These are phyloP conservation scores for Odontophorus gujanensis DNA, from an alignment of 2,113 vertebrate species.

Conservation along the genomic window DNA sequence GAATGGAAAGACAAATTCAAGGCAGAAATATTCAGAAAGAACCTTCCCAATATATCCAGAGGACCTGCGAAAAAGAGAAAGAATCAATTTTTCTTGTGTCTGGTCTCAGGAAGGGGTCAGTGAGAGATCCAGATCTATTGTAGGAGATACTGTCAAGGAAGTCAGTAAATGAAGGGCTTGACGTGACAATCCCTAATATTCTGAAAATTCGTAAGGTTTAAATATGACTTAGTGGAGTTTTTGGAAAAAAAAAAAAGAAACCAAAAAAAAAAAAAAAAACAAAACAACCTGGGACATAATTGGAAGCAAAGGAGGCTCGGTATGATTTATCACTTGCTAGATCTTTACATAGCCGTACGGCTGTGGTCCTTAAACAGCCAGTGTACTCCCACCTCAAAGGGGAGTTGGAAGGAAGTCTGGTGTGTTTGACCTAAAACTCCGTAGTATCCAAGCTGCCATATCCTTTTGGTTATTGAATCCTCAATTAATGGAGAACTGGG, in stretches of 20 bases:
- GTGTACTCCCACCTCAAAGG: background rate
- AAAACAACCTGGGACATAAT: background rate
- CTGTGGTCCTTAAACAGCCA: background rate
- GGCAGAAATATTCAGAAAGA: background rate
- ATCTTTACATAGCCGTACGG: background rate
- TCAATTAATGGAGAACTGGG: background rate
- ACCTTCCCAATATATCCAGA: background rate
- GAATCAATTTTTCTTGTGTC: background rate
- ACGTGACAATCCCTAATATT: background rate
- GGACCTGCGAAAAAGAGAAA: background rate
- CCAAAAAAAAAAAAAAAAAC: background rate
- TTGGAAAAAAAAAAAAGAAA: background rate
- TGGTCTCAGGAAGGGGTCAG: background rate
- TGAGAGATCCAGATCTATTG: background rate
- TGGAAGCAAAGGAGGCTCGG: background rate
- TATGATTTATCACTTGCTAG: background rate
- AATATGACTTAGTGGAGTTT: background rate
- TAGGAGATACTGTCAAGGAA: background rate
- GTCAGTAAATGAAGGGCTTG: background rate
- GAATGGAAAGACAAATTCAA: background rate
- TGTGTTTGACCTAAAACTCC: background rate
- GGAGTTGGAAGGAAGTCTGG: background rate
- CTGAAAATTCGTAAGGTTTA: background rate
- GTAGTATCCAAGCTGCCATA: accelerated
- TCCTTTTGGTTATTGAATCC: background rate